Conservation (phyloP, 2,797 vertebrate genomes). For the Leucoraja ocellata region DNA sequence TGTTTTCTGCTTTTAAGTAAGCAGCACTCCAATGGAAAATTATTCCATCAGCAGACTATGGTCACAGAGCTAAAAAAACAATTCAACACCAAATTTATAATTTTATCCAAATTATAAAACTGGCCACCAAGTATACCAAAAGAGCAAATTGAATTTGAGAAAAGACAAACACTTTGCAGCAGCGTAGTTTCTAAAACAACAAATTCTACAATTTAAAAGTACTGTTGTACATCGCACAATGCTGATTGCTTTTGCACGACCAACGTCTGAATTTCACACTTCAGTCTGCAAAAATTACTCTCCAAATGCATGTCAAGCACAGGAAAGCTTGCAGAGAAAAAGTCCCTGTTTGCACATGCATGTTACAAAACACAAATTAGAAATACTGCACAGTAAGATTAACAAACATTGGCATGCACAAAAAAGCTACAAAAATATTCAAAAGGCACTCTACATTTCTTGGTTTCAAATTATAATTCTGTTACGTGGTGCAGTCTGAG, state of each 20-base stretch:
- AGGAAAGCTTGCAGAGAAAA: not conserved
- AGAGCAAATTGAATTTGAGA: not conserved
- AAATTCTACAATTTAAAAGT: not conserved
- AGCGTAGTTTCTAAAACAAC: not conserved
- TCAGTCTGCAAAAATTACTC: not conserved
- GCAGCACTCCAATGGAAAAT: not conserved
- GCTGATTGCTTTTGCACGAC: not conserved
- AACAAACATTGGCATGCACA: not conserved
- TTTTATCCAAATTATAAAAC: not conserved
- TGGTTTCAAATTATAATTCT: not conserved
- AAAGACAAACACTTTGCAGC: not conserved
- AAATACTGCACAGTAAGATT: not conserved
- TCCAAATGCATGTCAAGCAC: not conserved
- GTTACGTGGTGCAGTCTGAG: conserved; percentile 26
- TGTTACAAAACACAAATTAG: not conserved
- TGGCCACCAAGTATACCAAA: not conserved
- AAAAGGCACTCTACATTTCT: not conserved
- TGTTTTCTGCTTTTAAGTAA: not conserved
- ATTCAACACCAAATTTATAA: not conserved
- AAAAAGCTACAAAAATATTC: not conserved
- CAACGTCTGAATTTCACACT: no score
- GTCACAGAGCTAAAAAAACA: not conserved
- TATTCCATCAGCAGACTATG: not conserved
- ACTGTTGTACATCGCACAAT: not conserved
- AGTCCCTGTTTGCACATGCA: not conserved